phyloP scores from a whole-genome alignment of 2,797 vertebrate genomes.

The Sebastes hopkinsi region DNA sequence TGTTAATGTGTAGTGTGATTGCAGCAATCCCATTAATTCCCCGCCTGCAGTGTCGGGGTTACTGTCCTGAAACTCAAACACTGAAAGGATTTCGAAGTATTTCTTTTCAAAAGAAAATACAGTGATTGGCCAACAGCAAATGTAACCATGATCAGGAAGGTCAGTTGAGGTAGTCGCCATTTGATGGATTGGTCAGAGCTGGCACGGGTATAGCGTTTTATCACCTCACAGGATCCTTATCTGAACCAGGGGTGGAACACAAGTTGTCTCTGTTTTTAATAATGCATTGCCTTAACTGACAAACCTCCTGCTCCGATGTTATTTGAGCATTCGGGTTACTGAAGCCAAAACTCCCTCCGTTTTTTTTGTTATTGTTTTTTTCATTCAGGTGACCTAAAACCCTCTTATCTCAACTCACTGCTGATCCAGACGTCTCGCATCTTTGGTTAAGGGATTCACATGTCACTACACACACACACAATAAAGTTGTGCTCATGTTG shows the following conservation, averaged over 20 bases:
- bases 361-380: background rate
- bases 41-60: background rate
- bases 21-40: background rate
- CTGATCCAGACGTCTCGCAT: background rate
- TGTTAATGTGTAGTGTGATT: background rate
- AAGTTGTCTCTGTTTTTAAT: background rate
- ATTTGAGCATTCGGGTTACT: background rate
- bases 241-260: background rate
- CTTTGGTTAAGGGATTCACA: background rate
- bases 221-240: background rate
- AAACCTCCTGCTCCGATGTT: background rate
- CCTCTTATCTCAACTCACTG: background rate
- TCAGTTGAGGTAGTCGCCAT: background rate
- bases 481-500: background rate
- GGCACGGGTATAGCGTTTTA: background rate
- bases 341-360: background rate
- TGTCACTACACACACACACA: background rate
- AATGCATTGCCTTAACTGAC: background rate
- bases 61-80: background rate
- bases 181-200: background rate
- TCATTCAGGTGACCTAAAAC: background rate
- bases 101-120: background rate
- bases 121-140: background rate
- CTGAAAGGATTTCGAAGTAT: background rate
- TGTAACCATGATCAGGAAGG: background rate